Base-by-base conservation (phyloP, 64 coral and sea anemone species). In the Stichodactyla helianthus region DNA sequence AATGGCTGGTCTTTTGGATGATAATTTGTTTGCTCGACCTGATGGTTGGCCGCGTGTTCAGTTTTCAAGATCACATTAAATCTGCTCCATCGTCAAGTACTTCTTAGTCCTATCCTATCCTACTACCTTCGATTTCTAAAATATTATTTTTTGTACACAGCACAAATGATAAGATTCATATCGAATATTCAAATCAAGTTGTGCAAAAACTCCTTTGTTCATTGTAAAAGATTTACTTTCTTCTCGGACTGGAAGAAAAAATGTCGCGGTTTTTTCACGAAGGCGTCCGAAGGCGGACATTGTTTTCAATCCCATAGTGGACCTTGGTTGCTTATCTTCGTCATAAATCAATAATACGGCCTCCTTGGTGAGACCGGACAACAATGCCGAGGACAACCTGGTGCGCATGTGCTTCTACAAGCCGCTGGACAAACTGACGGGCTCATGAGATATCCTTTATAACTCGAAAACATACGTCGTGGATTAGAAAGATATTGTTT, bases 331-430 rank as follows among this genome's bases (percentile, higher is more conserved):
- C 27, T 10, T 9, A 74, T 4, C 10, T 31, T 26, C 12, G 68
- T 74, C 68, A 74, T 11, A 74, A 74, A 74, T 74, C 68, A 4
- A 31, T 27, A 74, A 74, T 74, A 9, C 68, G 68, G 68, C 27
- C 10, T 74, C 68, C 51, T 81, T 52, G 78, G 4, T 5, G n/a
- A 18, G 78, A 81, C 78, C 16, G 83, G 14, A 57, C 90, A 91
- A 31, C 90, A 91, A 7, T 80, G 56, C 13, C 77, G 84, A n/a
- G 90, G 86, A 79, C 93, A 95, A n/a, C 63, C 63, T 77, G 90
- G 82, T 10, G 90, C 93, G 25, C 93, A 95, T 44, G 78, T 89
- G 4, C 44, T 70, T 13, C 88, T 89, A 27, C 93, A 95, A 0
- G 87, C 61, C 57, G 59, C 89, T 50, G 82, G 87, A 67, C 91